Evolutionary conservation across 2,888 invertebrate species (phyloP), one percentile per base, ranked within the genome.

Genomic region (Hanleya hanleyi): DNA sequence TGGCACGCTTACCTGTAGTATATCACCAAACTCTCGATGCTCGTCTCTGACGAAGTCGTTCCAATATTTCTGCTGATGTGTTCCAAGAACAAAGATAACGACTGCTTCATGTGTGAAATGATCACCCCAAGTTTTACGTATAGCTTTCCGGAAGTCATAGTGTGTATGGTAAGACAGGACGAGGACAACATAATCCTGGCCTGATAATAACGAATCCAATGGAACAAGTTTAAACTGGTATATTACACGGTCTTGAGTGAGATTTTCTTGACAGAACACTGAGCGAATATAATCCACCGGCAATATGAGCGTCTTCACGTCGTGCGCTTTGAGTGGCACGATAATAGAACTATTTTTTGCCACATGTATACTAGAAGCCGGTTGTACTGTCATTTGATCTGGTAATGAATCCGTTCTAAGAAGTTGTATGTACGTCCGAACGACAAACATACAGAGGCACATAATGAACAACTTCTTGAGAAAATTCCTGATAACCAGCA

Each of bases 121-220:
- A 12, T 70, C 69, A 7, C 38, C 78, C 81, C 81, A 81, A 0
- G 81, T 78, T 22, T 70, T 69, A 15, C 81, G 61, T 5, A 75
- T 71, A 32, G 79, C 78, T 67, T 76, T 75, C 32, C 81, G 74
- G 29, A 74, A 67, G 18, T 77, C 76, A 12, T 75, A 73, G 65
- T 79, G 73, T 22, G 65, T 65, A 9, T 79, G 79, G 29, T 69
- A 71, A 12, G 79, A 79, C 33, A 77, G 71, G 36, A 81, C 79
- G 6, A 78, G 33, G 1, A 81, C 68, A 0, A 75, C 37, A 35
- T 78, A 22, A 22, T 57, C 5, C 26, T 57, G 22, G 29, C 29
- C 57, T 29, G 22, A 4, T 12, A 57, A 2, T 15, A 2, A 12
- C 29, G 22, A 4, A 12, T 26, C 57, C 22, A 29, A 29, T 1